A percentile compares a stretch with the other conserved stretches of the same genome.
phyloP scores from a whole-genome alignment of 2,797 vertebrate species.

The Kryptopterus vitreolus region DNA sequence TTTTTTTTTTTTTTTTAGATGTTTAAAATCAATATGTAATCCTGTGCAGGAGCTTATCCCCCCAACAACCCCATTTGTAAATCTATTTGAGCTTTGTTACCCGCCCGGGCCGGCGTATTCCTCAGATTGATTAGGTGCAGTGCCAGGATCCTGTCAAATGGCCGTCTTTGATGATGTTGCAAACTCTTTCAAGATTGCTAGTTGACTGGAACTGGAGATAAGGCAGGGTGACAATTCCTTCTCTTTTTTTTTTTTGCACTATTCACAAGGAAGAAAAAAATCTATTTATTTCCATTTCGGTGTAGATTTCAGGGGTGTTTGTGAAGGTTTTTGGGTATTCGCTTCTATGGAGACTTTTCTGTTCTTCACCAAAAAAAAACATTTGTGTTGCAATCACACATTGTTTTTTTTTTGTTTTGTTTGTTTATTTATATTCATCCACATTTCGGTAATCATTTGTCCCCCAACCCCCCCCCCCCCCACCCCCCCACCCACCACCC shows the following conservation, averaged over 20 bases:
- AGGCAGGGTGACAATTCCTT: constrained; percentile 81
- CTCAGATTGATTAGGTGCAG: constrained; percentile 98
- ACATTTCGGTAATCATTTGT: neutral
- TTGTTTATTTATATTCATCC: neutral
- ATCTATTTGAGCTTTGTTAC: constrained; percentile 99
- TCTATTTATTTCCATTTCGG: constrained; percentile 81
- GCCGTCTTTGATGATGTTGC: constrained; percentile 94
- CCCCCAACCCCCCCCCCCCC: too few relatives aligned
- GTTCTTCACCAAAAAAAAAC: constrained; percentile 15
- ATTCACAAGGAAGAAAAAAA: constrained; percentile 68
- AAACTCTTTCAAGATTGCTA: constrained; percentile 93
- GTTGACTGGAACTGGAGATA: constrained; percentile 94
- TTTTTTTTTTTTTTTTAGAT: constrained; percentile 78
- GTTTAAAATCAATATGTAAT: constrained; percentile 99
- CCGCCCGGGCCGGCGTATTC: constrained; percentile 86
- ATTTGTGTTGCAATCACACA: constrained; percentile 14
- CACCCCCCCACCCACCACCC: too few relatives aligned
- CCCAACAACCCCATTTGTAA: constrained; percentile 97
- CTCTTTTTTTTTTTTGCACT: constrained; percentile 65
- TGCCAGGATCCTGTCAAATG: constrained; percentile 92
- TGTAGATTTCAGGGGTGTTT: constrained; percentile 52
- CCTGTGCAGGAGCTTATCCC: constrained; percentile 99
- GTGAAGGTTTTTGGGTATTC: constrained; percentile 24
- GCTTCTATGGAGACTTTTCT: constrained; percentile 35
- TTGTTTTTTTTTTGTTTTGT: neutral